A percentile compares a stretch with the other conserved stretches of the same genome.
Evolutionary conservation across 2,113 vertebrate genomes (phyloP).

Genomic region (Sinocyclocheilus anophthalmus): DNA sequence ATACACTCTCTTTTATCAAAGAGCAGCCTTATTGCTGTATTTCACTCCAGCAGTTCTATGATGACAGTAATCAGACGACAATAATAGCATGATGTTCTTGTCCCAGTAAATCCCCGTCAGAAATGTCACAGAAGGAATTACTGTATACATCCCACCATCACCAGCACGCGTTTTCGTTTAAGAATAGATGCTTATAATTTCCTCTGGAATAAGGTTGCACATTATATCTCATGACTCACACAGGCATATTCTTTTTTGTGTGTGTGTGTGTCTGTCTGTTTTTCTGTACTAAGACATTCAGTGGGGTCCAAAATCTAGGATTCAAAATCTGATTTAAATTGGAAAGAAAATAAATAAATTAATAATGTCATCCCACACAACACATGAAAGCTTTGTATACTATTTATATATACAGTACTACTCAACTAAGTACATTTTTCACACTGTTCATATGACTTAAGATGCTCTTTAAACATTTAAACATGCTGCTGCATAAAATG

Average conservation of each 20-base stretch:
- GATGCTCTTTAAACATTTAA: background rate
- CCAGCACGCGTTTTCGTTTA: background rate
- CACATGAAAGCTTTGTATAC: too few species aligned
- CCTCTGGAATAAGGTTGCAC: background rate
- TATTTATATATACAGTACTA: background rate
- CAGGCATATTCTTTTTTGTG: background rate
- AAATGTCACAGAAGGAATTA: background rate
- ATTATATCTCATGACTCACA: background rate
- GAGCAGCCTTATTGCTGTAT: background rate
- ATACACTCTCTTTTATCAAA: background rate
- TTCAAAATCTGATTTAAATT: background rate
- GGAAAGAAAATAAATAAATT: background rate
- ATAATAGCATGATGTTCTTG: background rate
- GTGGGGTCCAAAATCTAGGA: background rate
- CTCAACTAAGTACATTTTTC: background rate
- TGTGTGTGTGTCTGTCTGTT: background rate
- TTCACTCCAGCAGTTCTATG: background rate
- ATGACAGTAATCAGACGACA: background rate
- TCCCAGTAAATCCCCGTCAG: background rate
- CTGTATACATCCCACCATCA: background rate
- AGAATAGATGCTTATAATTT: background rate
- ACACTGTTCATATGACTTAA: background rate
- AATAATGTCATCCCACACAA: background rate
- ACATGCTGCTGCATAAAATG: background rate
- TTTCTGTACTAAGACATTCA: background rate